Evolutionary conservation across 2,888 invertebrate genomes (phyloP).

Genomic region (Sesamia inferens): DNA sequence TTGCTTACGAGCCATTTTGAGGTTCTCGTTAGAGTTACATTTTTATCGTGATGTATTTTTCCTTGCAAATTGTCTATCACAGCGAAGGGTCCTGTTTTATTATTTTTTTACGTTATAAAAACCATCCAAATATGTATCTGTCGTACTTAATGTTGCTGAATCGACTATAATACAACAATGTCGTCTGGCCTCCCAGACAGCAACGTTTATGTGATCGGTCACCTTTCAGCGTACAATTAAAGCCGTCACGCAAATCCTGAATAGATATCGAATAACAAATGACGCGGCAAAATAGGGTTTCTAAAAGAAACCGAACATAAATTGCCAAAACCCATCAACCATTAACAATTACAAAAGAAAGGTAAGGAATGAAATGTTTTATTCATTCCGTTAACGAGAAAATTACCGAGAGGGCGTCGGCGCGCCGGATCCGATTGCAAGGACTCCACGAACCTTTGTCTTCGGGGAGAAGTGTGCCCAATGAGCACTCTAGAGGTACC

Average conservation of each 20-base stretch:
- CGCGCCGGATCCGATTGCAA: slow-evolving; percentile 87
- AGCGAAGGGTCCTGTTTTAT: slow-evolving; percentile 69
- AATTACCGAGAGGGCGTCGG: slow-evolving; percentile 88
- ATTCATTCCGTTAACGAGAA: slow-evolving; percentile 90
- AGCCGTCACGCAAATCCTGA: slow-evolving; percentile 69
- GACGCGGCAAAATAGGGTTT: slow-evolving; percentile 75
- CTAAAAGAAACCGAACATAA: slow-evolving; percentile 82
- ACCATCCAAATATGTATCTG: slow-evolving; percentile 51
- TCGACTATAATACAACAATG: slow-evolving; percentile 54
- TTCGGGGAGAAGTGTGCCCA: slow-evolving; percentile 86
- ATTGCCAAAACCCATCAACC: slow-evolving; percentile 88
- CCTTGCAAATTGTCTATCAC: slow-evolving; percentile 80
- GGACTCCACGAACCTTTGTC: slow-evolving; percentile 86
- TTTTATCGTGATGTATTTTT: slow-evolving; percentile 84
- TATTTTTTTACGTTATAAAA: slow-evolving; percentile 64
- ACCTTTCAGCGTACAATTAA: slow-evolving; percentile 63
- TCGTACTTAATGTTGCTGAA: slow-evolving; percentile 45
- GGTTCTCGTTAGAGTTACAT: slow-evolving; percentile 84
- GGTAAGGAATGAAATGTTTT: slow-evolving; percentile 90
- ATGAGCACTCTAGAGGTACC: slow-evolving; percentile 83
- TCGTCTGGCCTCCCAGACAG: slow-evolving; percentile 39
- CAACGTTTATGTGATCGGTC: slow-evolving; percentile 60
- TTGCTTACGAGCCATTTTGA: slow-evolving; percentile 88
- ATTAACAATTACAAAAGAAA: slow-evolving; percentile 90
- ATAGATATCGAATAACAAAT: slow-evolving; percentile 79